Evolutionary conservation across 30 jellyfish, hydroid and myxozoan genomes (phyloP).

Genomic region (Morbakka virulenta): DNA sequence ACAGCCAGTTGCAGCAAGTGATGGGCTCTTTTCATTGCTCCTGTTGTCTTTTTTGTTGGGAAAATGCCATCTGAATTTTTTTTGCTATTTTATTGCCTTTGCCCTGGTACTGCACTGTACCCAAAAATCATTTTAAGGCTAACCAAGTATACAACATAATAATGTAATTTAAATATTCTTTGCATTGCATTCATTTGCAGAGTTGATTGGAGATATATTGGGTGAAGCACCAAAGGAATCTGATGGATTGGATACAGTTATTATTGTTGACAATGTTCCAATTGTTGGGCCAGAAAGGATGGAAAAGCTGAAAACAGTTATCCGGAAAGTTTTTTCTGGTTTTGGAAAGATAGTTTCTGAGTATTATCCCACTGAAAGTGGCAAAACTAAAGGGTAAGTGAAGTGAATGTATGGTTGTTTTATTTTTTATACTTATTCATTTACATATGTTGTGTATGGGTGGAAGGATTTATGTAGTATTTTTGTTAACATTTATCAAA

Average conservation of each 20-base stretch:
- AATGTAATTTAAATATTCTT: too few species aligned
- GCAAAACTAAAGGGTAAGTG: conserved; percentile 89
- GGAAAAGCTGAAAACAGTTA: conserved; percentile 86
- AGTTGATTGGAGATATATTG: conserved; percentile 74
- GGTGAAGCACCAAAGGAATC: conserved; percentile 85
- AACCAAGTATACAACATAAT: too few species aligned
- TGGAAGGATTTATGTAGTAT: too few species aligned
- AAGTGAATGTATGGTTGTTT: neutral
- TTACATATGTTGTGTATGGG: neutral
- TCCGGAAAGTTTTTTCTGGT: conserved; percentile 79
- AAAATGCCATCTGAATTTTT: too few species aligned
- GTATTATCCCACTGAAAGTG: conserved; percentile 87
- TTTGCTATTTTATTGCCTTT: too few species aligned
- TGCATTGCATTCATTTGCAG: too few species aligned
- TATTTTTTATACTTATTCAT: neutral
- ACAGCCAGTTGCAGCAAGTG: too few species aligned
- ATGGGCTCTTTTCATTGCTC: too few species aligned
- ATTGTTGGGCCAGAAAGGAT: conserved; percentile 97
- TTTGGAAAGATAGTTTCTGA: conserved; percentile 84
- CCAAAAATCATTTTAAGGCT: too few species aligned
- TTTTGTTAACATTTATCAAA: too few species aligned
- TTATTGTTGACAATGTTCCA: conserved; percentile 95
- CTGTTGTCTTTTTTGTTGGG: too few species aligned
- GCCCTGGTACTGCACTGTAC: too few species aligned
- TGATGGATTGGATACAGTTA: conserved; percentile 86